Conservation (phyloP, 2,888 invertebrate species). For the Monopis laevigella region DNA sequence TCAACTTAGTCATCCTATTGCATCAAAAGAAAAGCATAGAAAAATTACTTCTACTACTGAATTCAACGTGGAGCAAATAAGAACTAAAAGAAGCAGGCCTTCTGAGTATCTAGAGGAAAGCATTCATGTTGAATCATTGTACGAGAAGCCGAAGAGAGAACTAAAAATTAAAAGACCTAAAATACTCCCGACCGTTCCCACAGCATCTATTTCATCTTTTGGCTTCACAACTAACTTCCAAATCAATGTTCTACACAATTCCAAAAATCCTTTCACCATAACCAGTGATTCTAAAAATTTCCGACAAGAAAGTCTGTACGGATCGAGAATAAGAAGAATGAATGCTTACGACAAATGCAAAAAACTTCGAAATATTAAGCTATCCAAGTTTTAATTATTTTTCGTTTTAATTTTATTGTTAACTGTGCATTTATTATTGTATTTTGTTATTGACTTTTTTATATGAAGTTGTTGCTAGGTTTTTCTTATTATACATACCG, state of each 20-base stretch:
- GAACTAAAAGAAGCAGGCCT: conserved; percentile 39
- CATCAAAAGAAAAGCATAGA: conserved; percentile 28
- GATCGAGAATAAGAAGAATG: conserved; percentile 39
- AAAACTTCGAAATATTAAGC: conserved; percentile 39
- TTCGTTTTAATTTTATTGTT: background rate
- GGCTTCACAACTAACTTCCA: conserved; percentile 54
- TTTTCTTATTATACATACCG: too few relatives aligned
- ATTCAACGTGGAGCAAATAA: conserved; percentile 42
- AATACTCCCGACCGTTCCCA: conserved; percentile 47
- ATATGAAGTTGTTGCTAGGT: too few relatives aligned
- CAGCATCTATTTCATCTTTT: conserved; percentile 39
- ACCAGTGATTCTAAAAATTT: conserved; percentile 33
- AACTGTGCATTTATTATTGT: background rate
- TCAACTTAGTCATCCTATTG: too few relatives aligned
- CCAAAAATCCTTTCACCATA: too few relatives aligned
- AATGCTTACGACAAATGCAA: conserved; percentile 45
- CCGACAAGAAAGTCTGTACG: conserved; percentile 37
- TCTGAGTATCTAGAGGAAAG: conserved; percentile 54
- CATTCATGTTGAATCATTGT: conserved; percentile 34
- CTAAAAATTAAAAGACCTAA: conserved; percentile 34
- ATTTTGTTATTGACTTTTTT: background rate
- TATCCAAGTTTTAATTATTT: conserved; percentile 43
- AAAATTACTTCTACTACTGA: conserved; percentile 37
- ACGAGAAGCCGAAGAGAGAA: conserved; percentile 13
- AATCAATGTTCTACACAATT: conserved; percentile 34